phyloP scores from a whole-genome alignment of 1,140 invertebrate genomes.

The Drosophila seguyi region DNA sequence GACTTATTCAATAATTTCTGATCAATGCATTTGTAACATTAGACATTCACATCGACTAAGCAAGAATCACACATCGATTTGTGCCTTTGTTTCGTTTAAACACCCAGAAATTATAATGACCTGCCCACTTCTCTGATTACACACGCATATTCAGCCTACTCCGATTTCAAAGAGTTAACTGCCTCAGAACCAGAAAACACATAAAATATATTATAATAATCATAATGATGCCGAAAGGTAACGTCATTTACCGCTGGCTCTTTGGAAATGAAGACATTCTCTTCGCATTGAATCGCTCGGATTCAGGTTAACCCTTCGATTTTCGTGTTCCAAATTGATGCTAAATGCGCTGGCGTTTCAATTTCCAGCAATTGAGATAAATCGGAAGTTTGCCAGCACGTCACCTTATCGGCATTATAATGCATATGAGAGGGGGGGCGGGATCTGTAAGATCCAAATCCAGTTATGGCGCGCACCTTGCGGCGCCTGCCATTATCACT shows the following conservation, averaged over 20 bases:
- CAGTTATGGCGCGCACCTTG: constrained; percentile 72
- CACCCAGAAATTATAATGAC: constrained; percentile 25
- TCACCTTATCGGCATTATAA: constrained; percentile 56
- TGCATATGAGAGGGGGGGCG: constrained; percentile 56
- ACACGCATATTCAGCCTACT: constrained; percentile 46
- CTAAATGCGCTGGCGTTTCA: constrained; percentile 82
- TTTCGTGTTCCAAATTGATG: constrained; percentile 76
- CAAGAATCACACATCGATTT: constrained; percentile 11
- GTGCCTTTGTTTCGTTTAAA: constrained; percentile 23
- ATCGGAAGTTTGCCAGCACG: constrained; percentile 74
- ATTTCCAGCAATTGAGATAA: constrained; percentile 84
- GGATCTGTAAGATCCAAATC: constrained; percentile 5
- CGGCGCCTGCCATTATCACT: constrained; percentile 83
- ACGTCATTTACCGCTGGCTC: constrained; percentile 21
- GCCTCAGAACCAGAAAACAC: constrained; percentile 30
- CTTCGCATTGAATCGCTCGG: constrained; percentile 15
- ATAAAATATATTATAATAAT: constrained; percentile 51
- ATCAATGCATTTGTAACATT: constrained; percentile 24
- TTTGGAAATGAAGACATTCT: constrained; percentile 73
- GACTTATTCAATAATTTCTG: constrained; percentile 6
- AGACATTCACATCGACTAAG: constrained; percentile 7
- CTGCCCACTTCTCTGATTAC: constrained; percentile 41
- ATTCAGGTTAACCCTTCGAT: constrained; percentile 33
- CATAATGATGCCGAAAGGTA: constrained; percentile 32
- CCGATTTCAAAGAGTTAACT: constrained; percentile 78